These are phyloP conservation scores for Heliconius aoede DNA, from an alignment of 2,888 invertebrate genomes.

Conservation along the genomic window DNA sequence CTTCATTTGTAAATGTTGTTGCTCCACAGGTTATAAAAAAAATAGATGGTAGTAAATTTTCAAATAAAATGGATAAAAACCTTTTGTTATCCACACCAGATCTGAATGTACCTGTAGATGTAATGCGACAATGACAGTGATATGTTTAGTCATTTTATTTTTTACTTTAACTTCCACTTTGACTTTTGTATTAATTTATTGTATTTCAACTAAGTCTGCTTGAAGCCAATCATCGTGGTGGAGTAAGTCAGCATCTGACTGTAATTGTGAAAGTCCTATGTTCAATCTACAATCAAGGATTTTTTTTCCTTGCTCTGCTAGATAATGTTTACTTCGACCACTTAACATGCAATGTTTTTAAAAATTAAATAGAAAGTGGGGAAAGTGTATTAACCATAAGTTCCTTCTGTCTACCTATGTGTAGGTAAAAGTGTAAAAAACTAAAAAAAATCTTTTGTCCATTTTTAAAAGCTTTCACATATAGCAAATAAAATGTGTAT, in stretches of 20 bases:
- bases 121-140: slow-evolving; percentile 69
- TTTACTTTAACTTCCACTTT: slow-evolving; percentile 29
- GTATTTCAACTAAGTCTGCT: too few species aligned
- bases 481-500: too few species aligned
- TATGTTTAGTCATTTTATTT: slow-evolving; percentile 38
- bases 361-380: not conserved
- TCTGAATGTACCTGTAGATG: slow-evolving; percentile 67
- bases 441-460: too few species aligned
- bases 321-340: not conserved
- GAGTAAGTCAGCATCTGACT: too few species aligned
- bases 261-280: too few species aligned
- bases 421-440: not conserved
- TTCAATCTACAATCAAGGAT: not conserved
- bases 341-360: not conserved
- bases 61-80: slow-evolving; percentile 53
- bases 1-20: slow-evolving; percentile 54
- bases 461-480: not conserved
- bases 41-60: slow-evolving; percentile 52
- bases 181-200: not conserved
- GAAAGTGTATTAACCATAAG: not conserved
- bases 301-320: not conserved
- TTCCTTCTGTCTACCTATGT: not conserved
- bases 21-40: slow-evolving; percentile 51
- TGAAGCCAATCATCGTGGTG: too few species aligned
- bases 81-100: slow-evolving; percentile 67